phyloP scores from a whole-genome alignment of 2,888 invertebrate genomes.

The Cylindroiulus punctatus region DNA sequence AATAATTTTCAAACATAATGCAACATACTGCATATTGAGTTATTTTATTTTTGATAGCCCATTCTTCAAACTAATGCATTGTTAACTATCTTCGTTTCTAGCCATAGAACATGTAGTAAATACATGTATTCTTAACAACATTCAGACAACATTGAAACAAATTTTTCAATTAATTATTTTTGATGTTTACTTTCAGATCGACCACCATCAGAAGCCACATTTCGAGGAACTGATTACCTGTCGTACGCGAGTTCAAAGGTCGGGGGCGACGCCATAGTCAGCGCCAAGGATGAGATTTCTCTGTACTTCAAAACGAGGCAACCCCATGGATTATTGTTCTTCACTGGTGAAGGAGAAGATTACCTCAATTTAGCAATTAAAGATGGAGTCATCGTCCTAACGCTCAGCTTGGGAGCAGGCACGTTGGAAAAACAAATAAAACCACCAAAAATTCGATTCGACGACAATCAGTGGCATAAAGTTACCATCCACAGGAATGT shows the following conservation, averaged over 20 bases:
- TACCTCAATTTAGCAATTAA: slow-evolving; percentile 88
- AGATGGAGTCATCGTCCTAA: slow-evolving; percentile 87
- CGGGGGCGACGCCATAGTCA: slow-evolving; percentile 87
- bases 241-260: slow-evolving; percentile 89
- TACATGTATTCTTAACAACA: no score
- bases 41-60: no score
- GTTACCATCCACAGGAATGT: slow-evolving; percentile 88
- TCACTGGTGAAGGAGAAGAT: slow-evolving; percentile 90
- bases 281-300: slow-evolving; percentile 89
- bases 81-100: no score
- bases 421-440: slow-evolving; percentile 71
- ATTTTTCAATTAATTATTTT: neutral
- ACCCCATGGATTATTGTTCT: slow-evolving; percentile 89
- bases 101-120: no score
- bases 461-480: slow-evolving; percentile 97
- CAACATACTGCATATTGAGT: no score
- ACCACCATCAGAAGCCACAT: slow-evolving; percentile 92
- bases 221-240: slow-evolving; percentile 89
- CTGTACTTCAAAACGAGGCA: slow-evolving; percentile 92
- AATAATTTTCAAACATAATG: no score
- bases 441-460: slow-evolving; percentile 87
- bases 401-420: slow-evolving; percentile 77
- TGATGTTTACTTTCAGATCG: slow-evolving; percentile 76
- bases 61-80: no score
- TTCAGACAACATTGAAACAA: no score